Percentiles rank a stretch among this genome's conserved stretches.
Evolutionary conservation across 1,140 invertebrate species (phyloP).

Genomic region (Trichonephila inaurata): DNA sequence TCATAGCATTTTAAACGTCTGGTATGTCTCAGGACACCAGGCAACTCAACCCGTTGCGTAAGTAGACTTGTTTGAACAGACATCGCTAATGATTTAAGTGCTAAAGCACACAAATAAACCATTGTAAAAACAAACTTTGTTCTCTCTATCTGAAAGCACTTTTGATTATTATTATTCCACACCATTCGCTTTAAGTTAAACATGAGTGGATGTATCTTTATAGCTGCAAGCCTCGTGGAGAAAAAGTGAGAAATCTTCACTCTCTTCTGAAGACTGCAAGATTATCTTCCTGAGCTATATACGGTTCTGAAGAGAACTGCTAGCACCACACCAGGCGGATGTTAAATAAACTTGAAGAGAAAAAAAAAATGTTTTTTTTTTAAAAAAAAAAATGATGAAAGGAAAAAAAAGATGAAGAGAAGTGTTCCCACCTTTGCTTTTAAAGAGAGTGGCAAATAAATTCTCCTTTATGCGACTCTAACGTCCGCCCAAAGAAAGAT

Average conservation of each 20-base stretch:
- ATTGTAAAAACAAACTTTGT: background rate
- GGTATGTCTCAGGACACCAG: background rate
- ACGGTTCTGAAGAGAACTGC: background rate
- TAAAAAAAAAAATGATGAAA: background rate
- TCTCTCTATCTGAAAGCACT: background rate
- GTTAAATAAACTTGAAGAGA: background rate
- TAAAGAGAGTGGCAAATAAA: slow-evolving; percentile 62
- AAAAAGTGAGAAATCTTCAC: background rate
- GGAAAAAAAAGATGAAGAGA: background rate
- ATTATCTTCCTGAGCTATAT: slow-evolving; percentile 5
- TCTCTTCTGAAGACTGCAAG: background rate
- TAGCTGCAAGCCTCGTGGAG: background rate
- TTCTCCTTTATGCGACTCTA: slow-evolving; percentile 21
- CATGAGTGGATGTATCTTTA: background rate
- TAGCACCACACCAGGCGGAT: background rate
- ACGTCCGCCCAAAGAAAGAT: slow-evolving; percentile 60
- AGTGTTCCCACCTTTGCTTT: slow-evolving; percentile 55
- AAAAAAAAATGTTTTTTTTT: background rate
- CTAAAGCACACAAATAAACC: background rate
- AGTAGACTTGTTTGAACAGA: background rate
- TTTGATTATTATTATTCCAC: background rate
- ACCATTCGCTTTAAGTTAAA: background rate
- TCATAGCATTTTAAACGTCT: background rate
- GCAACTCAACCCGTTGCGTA: background rate
- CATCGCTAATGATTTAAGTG: background rate